Conservation (phyloP, 2,888 invertebrate species). For the Apodemia mormo region DNA sequence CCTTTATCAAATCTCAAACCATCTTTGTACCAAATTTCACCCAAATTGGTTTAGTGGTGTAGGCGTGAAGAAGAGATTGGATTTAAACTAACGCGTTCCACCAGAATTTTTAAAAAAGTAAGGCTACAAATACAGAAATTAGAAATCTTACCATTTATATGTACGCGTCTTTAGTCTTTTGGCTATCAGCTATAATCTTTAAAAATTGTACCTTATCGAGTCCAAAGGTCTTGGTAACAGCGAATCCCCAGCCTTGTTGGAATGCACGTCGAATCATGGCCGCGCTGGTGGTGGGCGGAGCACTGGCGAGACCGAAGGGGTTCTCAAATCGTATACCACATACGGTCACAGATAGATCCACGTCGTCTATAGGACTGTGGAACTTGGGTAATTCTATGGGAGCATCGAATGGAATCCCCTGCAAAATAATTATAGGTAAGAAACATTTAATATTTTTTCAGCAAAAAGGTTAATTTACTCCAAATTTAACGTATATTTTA, state of each 20-base stretch:
- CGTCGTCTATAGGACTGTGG: slow-evolving; percentile 94
- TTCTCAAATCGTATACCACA: slow-evolving; percentile 97
- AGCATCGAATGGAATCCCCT: slow-evolving; percentile 83
- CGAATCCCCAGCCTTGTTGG: slow-evolving; percentile 98
- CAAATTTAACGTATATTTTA: too few species aligned
- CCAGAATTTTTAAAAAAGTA: too few species aligned
- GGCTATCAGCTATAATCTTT: neutral
- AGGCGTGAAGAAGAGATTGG: too few species aligned
- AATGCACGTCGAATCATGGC: slow-evolving; percentile 98
- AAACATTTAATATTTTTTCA: too few species aligned
- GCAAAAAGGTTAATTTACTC: too few species aligned
- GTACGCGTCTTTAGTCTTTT: too few species aligned
- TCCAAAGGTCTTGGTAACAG: slow-evolving; percentile 98
- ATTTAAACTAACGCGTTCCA: too few species aligned
- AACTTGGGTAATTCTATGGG: slow-evolving; percentile 93
- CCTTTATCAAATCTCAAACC: too few species aligned
- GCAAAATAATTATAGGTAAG: slow-evolving; percentile 27
- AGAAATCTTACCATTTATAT: too few species aligned
- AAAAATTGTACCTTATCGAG: slow-evolving; percentile 90
- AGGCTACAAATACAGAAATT: too few species aligned
- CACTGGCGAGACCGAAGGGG: slow-evolving; percentile 98
- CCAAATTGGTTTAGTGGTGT: too few species aligned
- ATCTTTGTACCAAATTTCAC: too few species aligned
- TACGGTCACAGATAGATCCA: slow-evolving; percentile 95
- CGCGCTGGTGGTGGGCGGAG: slow-evolving; percentile 96